A percentile compares a stretch with the other conserved stretches of the same genome.
These are phyloP conservation scores for Drusus annulatus DNA, from an alignment of 1,140 invertebrate species.

Conservation along the genomic window DNA sequence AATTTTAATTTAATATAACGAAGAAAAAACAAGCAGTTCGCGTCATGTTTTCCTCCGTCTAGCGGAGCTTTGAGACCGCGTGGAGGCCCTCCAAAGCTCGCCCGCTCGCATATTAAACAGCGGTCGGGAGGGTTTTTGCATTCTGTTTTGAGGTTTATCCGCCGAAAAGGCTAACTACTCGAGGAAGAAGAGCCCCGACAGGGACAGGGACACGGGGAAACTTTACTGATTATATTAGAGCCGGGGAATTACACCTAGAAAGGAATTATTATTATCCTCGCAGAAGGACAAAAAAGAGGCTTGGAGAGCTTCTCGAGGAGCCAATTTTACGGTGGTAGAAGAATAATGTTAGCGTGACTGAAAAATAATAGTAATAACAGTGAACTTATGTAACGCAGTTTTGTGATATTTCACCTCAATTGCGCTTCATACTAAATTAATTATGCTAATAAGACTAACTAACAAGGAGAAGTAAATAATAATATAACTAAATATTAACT, in stretches of 20 bases:
- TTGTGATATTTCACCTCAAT: too few relatives aligned
- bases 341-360: too few relatives aligned
- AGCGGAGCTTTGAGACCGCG: neutral
- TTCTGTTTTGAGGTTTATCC: slow-evolving; percentile 29
- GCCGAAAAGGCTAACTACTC: slow-evolving; percentile 33
- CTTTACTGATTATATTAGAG: slow-evolving; percentile 21
- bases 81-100: neutral
- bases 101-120: slow-evolving; percentile 26
- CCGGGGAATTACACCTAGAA: neutral
- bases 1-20: neutral
- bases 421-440: too few relatives aligned
- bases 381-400: too few relatives aligned
- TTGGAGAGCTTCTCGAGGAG: too few relatives aligned
- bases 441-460: too few relatives aligned
- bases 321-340: too few relatives aligned
- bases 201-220: neutral
- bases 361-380: too few relatives aligned
- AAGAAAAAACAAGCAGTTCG: neutral
- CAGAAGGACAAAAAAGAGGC: too few relatives aligned
- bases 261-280: neutral
- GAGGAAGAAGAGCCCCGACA: slow-evolving; percentile 19
- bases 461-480: too few relatives aligned
- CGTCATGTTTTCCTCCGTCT: neutral
- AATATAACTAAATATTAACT: too few relatives aligned
- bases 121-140: slow-evolving; percentile 1